phyloP scores from a whole-genome alignment of 2,888 invertebrate species.

The Acronicta alni region DNA sequence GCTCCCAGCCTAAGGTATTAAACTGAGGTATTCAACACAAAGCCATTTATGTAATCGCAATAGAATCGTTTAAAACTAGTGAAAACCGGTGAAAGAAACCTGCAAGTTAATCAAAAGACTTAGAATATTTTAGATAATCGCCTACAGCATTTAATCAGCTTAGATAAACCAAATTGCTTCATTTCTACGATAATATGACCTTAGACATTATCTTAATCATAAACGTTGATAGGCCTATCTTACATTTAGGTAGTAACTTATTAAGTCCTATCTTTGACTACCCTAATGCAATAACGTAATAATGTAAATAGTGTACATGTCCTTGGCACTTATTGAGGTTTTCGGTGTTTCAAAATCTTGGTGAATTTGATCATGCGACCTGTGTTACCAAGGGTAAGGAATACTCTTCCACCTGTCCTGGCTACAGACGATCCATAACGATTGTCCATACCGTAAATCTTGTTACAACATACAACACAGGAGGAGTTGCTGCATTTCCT shows the following conservation, averaged over 20 bases:
- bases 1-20: too few species aligned
- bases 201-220: slow-evolving; percentile 12
- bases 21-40: too few species aligned
- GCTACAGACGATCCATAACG: too few species aligned
- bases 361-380: too few species aligned
- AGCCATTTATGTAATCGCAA: too few species aligned
- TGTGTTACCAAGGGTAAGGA: too few species aligned
- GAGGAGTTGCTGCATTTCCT: too few species aligned
- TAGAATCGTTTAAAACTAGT: neutral
- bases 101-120: neutral
- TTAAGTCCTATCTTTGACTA: neutral
- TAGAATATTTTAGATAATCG: neutral
- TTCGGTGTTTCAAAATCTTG: neutral
- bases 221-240: neutral
- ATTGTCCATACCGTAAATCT: too few species aligned
- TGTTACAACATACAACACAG: too few species aligned
- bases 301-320: too few species aligned
- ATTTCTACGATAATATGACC: slow-evolving; percentile 4
- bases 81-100: neutral
- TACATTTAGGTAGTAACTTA: neutral
- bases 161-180: slow-evolving; percentile 5
- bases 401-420: too few species aligned
- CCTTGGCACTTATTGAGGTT: neutral
- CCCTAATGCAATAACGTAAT: too few species aligned
- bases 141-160: neutral